Percentiles rank a stretch among this genome's conserved stretches.
phyloP scores from a whole-genome alignment of 2,888 invertebrate genomes.

The Cheilosia urbana region DNA sequence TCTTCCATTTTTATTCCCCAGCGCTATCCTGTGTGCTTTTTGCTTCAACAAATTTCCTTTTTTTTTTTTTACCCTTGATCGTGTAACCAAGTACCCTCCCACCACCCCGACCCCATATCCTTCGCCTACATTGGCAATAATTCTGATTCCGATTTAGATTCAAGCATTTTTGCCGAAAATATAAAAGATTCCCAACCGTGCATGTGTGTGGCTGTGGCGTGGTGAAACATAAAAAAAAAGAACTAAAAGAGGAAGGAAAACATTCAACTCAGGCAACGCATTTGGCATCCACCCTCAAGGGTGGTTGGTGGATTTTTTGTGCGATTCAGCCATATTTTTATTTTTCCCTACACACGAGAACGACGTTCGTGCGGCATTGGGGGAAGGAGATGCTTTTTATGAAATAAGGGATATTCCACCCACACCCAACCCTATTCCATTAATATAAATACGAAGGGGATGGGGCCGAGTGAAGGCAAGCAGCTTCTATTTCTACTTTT shows the following conservation, averaged over 20 bases:
- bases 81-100: constrained; percentile 39
- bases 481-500: constrained; percentile 17
- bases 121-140: constrained; percentile 58
- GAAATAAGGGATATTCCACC: constrained; percentile 67
- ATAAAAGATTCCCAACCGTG: constrained; percentile 18
- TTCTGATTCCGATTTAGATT: constrained; percentile 70
- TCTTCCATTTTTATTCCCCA: constrained; percentile 64
- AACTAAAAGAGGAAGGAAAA: background rate
- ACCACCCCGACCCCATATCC: constrained; percentile 17
- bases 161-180: constrained; percentile 50
- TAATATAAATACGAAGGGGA: constrained; percentile 47
- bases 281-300: constrained; percentile 42
- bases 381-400: constrained; percentile 67
- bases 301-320: constrained; percentile 55
- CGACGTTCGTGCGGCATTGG: background rate
- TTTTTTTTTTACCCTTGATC: constrained; percentile 60
- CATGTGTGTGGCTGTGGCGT: constrained; percentile 1
- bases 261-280: constrained; percentile 45
- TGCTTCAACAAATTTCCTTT: constrained; percentile 30
- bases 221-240: constrained; percentile 6
- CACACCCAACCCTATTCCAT: constrained; percentile 42
- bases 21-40: constrained; percentile 34
- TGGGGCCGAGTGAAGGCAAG: background rate
- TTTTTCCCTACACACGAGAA: constrained; percentile 47
- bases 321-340: constrained; percentile 74